Percentiles rank a stretch among this genome's conserved stretches.
phyloP scores from a whole-genome alignment of 2,113 vertebrate genomes.

The Oreotragus oreotragus region DNA sequence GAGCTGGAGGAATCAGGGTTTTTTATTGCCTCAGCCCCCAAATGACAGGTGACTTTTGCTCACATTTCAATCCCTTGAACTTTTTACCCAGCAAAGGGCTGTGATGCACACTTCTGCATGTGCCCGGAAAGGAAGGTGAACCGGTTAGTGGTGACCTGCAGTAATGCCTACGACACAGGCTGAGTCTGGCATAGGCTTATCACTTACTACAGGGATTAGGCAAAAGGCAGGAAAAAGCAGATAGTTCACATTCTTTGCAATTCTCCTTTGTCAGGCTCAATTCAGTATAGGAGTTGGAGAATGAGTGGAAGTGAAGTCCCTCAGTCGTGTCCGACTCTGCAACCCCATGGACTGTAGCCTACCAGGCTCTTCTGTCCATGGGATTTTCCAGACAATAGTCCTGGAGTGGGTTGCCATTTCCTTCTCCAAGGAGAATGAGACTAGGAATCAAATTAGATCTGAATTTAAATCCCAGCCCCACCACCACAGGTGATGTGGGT shows the following conservation, averaged over 20 bases:
- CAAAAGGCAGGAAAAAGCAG: background rate
- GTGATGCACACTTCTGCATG: background rate
- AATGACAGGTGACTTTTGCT: background rate
- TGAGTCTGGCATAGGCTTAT: background rate
- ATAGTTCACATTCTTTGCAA: background rate
- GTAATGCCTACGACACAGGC: fast-evolving
- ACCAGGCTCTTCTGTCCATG: too few species aligned
- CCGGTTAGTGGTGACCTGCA: too few species aligned
- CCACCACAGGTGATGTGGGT: background rate
- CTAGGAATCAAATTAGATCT: background rate
- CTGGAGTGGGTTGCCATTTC: too few species aligned
- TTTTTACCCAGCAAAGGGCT: background rate
- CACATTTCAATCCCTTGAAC: background rate
- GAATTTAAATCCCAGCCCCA: background rate
- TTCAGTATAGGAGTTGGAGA: background rate
- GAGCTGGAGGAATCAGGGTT: background rate
- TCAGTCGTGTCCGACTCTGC: too few species aligned
- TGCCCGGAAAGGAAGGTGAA: background rate
- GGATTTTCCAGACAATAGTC: too few species aligned
- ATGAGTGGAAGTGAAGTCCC: too few species aligned
- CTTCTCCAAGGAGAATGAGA: background rate
- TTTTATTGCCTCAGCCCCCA: background rate
- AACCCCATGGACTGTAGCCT: too few species aligned
- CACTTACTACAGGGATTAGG: background rate
- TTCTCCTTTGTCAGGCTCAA: background rate